phyloP scores from a whole-genome alignment of 2,113 vertebrate species.

The Electrona antarctica region DNA sequence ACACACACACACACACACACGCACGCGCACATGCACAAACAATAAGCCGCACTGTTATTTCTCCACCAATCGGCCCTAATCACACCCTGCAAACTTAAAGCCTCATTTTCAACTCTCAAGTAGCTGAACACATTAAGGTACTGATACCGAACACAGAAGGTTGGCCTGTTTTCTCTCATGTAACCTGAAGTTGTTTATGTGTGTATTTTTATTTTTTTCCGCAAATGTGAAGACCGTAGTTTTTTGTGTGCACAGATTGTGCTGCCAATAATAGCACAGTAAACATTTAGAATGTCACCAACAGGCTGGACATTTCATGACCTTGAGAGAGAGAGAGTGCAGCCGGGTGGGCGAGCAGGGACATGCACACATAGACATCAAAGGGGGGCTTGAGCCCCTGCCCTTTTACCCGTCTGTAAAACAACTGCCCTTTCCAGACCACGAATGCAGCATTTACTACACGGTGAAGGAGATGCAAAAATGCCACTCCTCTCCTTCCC shows the following conservation, averaged over 20 bases:
- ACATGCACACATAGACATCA: no score
- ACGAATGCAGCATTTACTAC: no score
- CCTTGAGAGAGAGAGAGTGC: background rate
- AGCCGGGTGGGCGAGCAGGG: no score
- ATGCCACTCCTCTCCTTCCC: no score
- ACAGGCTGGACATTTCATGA: background rate
- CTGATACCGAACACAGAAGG: background rate
- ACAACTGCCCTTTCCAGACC: no score
- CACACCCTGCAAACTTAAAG: constrained; percentile 53
- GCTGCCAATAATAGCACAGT: no score
- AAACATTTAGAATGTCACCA: no score
- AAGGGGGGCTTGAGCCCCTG: no score
- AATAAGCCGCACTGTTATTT: constrained; percentile 66
- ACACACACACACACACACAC: no score
- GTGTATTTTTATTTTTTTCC: background rate
- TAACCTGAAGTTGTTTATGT: background rate
- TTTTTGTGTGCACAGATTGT: no score
- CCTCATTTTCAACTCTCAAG: constrained; percentile 25
- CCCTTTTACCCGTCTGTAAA: no score
- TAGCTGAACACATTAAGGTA: background rate
- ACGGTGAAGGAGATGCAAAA: no score
- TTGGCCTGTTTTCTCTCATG: background rate
- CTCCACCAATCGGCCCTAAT: constrained; percentile 33
- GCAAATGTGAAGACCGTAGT: background rate
- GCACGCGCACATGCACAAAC: constrained; percentile 16